Percentiles rank a stretch among this genome's conserved stretches.
phyloP scores from a whole-genome alignment of 2,888 invertebrate species.

The Odontocerum albicorne region DNA sequence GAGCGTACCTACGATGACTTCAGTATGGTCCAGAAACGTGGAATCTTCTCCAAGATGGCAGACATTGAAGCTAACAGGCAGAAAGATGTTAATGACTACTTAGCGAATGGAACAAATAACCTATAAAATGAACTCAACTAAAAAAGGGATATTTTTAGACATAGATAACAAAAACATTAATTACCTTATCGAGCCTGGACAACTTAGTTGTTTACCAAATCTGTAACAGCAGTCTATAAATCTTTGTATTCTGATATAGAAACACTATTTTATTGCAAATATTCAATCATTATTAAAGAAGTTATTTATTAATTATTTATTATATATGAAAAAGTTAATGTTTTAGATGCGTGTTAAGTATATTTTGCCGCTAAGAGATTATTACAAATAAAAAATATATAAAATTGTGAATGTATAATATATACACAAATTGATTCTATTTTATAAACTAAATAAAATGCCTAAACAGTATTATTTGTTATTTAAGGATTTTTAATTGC shows the following conservation, averaged over 20 bases:
- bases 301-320: conserved; percentile 9
- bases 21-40: conserved; percentile 21
- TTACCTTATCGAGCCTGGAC: too few relatives aligned
- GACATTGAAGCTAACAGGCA: conserved; percentile 19
- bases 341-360: conserved; percentile 18
- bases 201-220: too few relatives aligned
- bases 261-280: too few relatives aligned
- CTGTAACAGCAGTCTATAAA: too few relatives aligned
- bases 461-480: conserved; percentile 2
- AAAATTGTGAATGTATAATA: conserved; percentile 6
- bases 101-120: conserved; percentile 20
- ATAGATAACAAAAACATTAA: too few relatives aligned
- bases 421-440: too few relatives aligned
- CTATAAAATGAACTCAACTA: conserved; percentile 23
- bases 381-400: neutral
- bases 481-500: too few relatives aligned
- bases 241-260: too few relatives aligned
- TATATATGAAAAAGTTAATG: conserved; percentile 3
- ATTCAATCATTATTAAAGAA: conserved; percentile 17
- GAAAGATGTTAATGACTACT: conserved; percentile 21
- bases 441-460: neutral
- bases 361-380: conserved; percentile 23
- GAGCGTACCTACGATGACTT: conserved; percentile 9
- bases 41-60: conserved; percentile 24
- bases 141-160: neutral